Base-by-base conservation (phyloP, 2,113 vertebrate species). In the Ptychochromis oligacanthus region DNA sequence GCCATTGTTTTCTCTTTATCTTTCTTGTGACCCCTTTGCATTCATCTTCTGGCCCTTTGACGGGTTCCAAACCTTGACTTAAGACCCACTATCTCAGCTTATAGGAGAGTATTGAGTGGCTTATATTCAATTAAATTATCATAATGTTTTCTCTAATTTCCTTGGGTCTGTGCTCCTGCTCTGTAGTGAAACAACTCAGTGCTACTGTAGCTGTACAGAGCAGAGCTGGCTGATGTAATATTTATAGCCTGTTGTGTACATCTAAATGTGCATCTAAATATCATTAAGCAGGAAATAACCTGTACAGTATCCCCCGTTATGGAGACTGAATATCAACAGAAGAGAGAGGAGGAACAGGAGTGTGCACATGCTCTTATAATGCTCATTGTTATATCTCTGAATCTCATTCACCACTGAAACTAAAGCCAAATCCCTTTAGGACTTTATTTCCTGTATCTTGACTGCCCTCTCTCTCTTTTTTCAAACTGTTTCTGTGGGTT, bases 221-320 rank as follows among this genome's bases (percentile, higher is more conserved):
- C 22, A 15, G 31, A 40, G 80, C 83, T 88, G 79, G 80, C 83
- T 88, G 79, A 90, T 90, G 83, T 43, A 81, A 81, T 80, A 87
- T 90, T 87, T 81, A 88, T 43, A 79, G 77, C 75, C 79, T 80
- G 75, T 62, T 84, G 75, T 86, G 80, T 79, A 14, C 54, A 90
- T 92, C 87, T 90, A 88, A 91, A 91, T 80, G 80, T 74, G 55
- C 81, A 87, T 92, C 87, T 88, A 86, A 82, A 88, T 78, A 78
- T 87, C 87, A 89, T 84, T 82, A 81, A 83, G 87, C 87, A 90
- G 90, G 89, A 92, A 93, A 87, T 40, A 75, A 84, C 86, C 83
- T 83, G 84, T 72, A 31, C 55, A 78, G 62, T 75, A 70, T 81
- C 83, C 84, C 78, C 81, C 87, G 85, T 57, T 79, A 81, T 80